Percentiles rank a stretch among this genome's conserved stretches.
These are phyloP conservation scores for Eristalis arbustorum DNA, from an alignment of 2,888 invertebrate species.

Conservation along the genomic window DNA sequence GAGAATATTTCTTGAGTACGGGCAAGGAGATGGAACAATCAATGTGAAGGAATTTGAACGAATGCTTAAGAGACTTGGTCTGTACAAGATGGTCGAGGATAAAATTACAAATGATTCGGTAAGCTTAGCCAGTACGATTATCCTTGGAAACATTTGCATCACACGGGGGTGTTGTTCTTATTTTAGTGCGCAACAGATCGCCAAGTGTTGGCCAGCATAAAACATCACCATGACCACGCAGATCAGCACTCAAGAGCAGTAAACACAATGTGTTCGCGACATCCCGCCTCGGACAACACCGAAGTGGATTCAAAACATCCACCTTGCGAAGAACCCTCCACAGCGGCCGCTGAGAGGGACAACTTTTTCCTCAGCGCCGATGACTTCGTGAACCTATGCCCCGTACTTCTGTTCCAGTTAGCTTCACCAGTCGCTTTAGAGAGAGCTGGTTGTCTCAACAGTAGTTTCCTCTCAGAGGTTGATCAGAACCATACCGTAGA, in stretches of 20 bases:
- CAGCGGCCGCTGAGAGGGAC: constrained; percentile 20
- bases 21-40: constrained; percentile 84
- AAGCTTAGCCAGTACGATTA: not conserved
- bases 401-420: constrained; percentile 85
- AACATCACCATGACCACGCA: constrained; percentile 43
- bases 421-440: constrained; percentile 82
- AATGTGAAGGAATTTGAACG: constrained; percentile 85
- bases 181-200: constrained; percentile 55
- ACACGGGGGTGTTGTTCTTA: not conserved
- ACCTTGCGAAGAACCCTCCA: constrained; percentile 24
- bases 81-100: constrained; percentile 81
- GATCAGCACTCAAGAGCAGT: constrained; percentile 35
- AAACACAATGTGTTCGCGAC: constrained; percentile 29
- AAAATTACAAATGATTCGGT: constrained; percentile 56
- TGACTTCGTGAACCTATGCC: constrained; percentile 82
- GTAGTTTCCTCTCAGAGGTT: constrained; percentile 74
- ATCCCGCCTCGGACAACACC: not conserved
- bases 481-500: constrained; percentile 69
- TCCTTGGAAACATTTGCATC: not conserved
- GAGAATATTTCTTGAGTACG: constrained; percentile 85
- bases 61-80: constrained; percentile 83
- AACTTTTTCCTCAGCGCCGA: constrained; percentile 72
- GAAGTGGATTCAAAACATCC: constrained; percentile 16
- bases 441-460: constrained; percentile 82
- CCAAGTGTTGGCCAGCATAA: constrained; percentile 50